Base-by-base conservation (phyloP, 2,888 invertebrate species). In the Melanostoma scalare region DNA sequence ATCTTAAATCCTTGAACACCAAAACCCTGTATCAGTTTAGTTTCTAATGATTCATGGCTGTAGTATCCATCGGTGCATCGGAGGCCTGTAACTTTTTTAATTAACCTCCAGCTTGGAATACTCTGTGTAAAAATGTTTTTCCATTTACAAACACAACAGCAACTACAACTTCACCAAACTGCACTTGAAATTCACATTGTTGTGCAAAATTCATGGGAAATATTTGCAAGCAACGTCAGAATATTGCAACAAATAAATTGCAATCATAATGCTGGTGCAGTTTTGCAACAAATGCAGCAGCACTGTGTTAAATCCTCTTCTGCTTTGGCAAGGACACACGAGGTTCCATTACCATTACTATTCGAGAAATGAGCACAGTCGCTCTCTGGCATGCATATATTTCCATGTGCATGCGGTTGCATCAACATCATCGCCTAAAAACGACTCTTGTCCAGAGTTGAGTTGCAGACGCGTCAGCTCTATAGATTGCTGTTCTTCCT, bases 191-290 rank as follows among this genome's bases (percentile, higher is more conserved):
- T 33, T 5, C 36, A 77, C 78, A 78, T 53, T 78, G 68, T 65
- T 73, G 61, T 68, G 68, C 63, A 77, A 71, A 58, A 46, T 52
- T 65, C 40, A 50, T 44, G 31, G 56, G 74, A 79, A 78, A 74
- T 78, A 84, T 84, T 84, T 63, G 79, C 84, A 38, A 71, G 58
- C 78, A 74, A 74, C 65, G 52, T 50, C 74, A 68, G 71, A 74
- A 60, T 84, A 84, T 84, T 79, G 79, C 84, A 84, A 75, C 79
- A 84, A 84, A 84, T 84, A 84, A 84, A 84, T 84, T 79, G 69
- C 84, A 84, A 75, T 84, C 79, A 79, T 84, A 75, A 74, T 79
- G 78, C 67, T 78, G 69, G 56, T 68, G 58, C 67, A 53, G 42
- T 42, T 50, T 20, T 56, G 58, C 36, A 56, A 71, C 69, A 69